Evolutionary conservation across 2,888 invertebrate species (phyloP).

Genomic region (Mythimna ferrago): DNA sequence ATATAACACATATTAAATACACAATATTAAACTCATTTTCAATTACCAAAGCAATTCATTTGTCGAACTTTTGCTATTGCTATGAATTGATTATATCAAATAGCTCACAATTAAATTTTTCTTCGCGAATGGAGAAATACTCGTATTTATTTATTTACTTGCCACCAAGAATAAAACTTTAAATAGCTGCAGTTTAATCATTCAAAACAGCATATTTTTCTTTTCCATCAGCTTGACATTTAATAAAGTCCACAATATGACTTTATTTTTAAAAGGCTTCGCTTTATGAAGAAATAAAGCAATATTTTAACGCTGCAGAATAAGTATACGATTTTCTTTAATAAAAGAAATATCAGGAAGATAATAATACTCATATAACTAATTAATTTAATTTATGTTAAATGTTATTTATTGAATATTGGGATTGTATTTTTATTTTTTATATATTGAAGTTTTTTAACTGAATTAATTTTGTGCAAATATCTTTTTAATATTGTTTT

Average conservation of each 20-base stretch:
- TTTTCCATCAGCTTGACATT: conserved; percentile 46
- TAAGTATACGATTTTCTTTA: background rate
- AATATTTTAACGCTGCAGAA: conserved; percentile 6
- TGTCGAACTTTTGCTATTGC: too few relatives aligned
- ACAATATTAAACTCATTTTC: too few relatives aligned
- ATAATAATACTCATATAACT: background rate
- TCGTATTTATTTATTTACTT: background rate
- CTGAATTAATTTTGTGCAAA: too few relatives aligned
- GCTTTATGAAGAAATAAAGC: conserved; percentile 10
- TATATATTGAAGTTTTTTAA: too few relatives aligned
- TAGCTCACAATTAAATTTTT: background rate
- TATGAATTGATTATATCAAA: too few relatives aligned
- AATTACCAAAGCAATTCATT: too few relatives aligned
- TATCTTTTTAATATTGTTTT: too few relatives aligned
- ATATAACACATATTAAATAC: too few relatives aligned
- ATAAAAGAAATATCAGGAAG: background rate
- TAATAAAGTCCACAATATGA: conserved; percentile 29
- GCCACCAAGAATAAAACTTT: background rate
- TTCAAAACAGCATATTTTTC: conserved; percentile 38
- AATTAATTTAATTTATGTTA: background rate
- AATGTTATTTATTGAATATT: too few relatives aligned
- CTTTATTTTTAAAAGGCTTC: conserved; percentile 12
- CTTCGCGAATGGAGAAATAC: background rate
- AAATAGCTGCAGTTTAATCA: conserved; percentile 24
- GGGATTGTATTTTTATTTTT: too few relatives aligned